These are phyloP conservation scores for Corydoras maculifer DNA, from an alignment of 2,113 vertebrate genomes.

Conservation along the genomic window DNA sequence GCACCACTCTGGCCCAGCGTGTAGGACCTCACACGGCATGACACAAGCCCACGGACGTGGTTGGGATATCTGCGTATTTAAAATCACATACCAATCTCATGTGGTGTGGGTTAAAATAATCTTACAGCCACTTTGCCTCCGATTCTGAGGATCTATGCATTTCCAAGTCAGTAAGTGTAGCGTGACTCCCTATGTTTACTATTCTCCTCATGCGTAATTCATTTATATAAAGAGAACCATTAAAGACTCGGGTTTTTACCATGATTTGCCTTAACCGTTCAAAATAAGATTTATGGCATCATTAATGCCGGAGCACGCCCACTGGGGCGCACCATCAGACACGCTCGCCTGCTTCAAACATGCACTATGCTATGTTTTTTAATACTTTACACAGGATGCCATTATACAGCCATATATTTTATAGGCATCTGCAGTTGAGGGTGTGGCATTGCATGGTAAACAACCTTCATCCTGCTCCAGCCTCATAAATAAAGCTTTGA, in stretches of 20 bases:
- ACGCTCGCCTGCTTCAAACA: constrained; percentile 4
- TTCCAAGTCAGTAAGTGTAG: constrained; percentile 50
- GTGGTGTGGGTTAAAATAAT: constrained; percentile 53
- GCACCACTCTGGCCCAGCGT: constrained; percentile 42
- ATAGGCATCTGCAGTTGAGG: not conserved
- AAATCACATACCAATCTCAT: constrained; percentile 51
- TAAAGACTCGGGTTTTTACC: constrained; percentile 57
- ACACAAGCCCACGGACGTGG: constrained; percentile 5
- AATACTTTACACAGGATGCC: not conserved
- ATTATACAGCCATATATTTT: not conserved
- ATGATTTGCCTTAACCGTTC: constrained; percentile 53
- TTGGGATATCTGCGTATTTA: constrained; percentile 46
- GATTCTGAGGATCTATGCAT: constrained; percentile 45
- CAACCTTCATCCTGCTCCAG: not conserved
- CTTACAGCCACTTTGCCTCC: not conserved
- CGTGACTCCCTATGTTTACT: constrained; percentile 58
- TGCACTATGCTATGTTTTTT: not conserved
- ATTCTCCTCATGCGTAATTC: constrained; percentile 43
- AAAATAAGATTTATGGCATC: constrained; percentile 61
- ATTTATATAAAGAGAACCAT: constrained; percentile 60
- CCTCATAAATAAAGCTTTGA: not conserved
- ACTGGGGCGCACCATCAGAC: constrained; percentile 43
- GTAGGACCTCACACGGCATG: constrained; percentile 32
- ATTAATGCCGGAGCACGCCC: constrained; percentile 49
- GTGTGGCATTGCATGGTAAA: not conserved